phyloP scores from a whole-genome alignment of 2,113 vertebrate genomes.

The Calyptomena viridis region DNA sequence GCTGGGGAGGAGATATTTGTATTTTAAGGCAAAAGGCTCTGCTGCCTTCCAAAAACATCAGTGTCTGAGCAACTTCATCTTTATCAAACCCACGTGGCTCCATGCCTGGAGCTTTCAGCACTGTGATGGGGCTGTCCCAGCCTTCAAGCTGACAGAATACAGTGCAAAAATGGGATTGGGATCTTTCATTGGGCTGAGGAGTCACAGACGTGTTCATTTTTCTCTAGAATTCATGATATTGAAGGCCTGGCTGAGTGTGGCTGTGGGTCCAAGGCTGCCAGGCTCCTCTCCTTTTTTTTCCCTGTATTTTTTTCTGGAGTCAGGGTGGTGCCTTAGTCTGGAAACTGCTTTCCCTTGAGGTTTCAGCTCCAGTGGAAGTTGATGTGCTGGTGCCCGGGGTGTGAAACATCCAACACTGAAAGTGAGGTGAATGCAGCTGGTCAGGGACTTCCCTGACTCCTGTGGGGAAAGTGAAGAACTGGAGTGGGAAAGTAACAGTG shows the following conservation, averaged over 20 bases:
- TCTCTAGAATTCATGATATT: not conserved
- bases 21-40: not conserved
- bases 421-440: no score
- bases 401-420: not conserved
- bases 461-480: not conserved
- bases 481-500: fast-evolving
- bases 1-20: not conserved
- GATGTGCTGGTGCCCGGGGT: not conserved
- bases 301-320: not conserved
- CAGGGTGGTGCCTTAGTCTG: not conserved
- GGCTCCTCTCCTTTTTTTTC: no score
- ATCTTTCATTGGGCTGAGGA: not conserved
- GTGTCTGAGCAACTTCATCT: not conserved
- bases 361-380: not conserved
- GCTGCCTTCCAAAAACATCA: not conserved
- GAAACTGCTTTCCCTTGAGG: not conserved
- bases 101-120: not conserved
- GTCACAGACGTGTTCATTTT: fast-evolving
- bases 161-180: not conserved
- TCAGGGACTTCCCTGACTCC: fast-evolving
- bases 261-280: not conserved
- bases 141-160: not conserved
- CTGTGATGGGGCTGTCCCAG: not conserved
- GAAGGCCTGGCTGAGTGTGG: not conserved
- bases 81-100: fast-evolving